Percentiles rank a stretch among this genome's conserved stretches.
phyloP scores from a whole-genome alignment of 2,113 vertebrate species.

The Pampusana beccarii region DNA sequence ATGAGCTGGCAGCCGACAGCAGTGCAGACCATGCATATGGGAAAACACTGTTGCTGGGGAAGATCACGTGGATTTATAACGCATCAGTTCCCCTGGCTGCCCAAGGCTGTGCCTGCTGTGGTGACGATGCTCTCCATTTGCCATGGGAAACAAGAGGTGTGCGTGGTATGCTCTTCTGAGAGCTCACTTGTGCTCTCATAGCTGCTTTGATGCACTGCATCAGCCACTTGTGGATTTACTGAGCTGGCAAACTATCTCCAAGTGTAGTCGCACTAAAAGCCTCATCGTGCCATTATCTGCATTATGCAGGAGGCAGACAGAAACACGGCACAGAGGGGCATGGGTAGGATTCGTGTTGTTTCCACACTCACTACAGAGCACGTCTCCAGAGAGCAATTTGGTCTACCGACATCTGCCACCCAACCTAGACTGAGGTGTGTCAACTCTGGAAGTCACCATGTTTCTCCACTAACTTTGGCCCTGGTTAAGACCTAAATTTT shows the following conservation, averaged over 20 bases:
- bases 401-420: background rate
- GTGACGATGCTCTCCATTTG: background rate
- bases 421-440: background rate
- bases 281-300: background rate
- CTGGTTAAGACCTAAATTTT: background rate
- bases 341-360: background rate
- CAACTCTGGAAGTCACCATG: background rate
- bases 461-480: background rate
- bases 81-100: background rate
- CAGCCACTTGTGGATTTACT: background rate
- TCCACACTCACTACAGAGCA: background rate
- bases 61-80: background rate
- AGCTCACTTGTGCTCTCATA: background rate
- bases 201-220: background rate
- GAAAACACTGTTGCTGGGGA: background rate
- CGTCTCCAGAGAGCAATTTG: background rate
- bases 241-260: background rate
- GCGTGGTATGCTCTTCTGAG: rapidly evolving
- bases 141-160: background rate
- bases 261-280: background rate
- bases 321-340: background rate
- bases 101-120: background rate
- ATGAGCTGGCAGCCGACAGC: background rate
- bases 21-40: background rate
- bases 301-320: background rate